These are phyloP conservation scores for Gorsachius magnificus DNA, from an alignment of 2,797 vertebrate genomes.

Conservation along the genomic window DNA sequence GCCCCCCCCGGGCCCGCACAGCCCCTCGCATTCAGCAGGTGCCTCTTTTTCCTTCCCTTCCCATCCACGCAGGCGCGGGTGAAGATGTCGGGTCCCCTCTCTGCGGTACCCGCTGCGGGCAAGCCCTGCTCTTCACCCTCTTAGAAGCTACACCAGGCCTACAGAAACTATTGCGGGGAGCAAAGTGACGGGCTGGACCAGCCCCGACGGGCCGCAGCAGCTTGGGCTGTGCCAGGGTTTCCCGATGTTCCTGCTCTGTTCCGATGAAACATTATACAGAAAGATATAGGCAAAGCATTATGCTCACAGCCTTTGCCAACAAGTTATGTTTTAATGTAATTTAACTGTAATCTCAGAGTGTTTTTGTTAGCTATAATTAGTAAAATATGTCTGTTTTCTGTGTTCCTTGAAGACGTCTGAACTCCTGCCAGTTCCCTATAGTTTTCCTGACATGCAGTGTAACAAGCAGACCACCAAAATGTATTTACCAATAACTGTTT, in stretches of 20 bases:
- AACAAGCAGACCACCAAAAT: constrained; percentile 75
- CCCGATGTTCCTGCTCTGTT: neutral
- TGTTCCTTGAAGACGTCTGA: constrained; percentile 79
- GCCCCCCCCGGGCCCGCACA: fast-evolving
- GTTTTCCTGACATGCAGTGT: constrained; percentile 70
- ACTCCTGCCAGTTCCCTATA: constrained; percentile 73
- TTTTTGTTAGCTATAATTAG: constrained; percentile 81
- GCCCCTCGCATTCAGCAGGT: neutral
- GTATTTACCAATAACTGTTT: constrained; percentile 71
- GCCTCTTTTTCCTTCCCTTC: neutral
- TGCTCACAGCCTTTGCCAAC: constrained; percentile 63
- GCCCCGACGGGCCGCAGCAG: fast-evolving
- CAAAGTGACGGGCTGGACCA: neutral
- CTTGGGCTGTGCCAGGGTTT: neutral
- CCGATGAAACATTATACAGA: constrained; percentile 59
- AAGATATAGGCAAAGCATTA: constrained; percentile 67
- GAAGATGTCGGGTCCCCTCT: neutral
- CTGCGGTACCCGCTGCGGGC: neutral
- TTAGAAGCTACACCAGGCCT: neutral
- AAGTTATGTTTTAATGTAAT: constrained; percentile 75
- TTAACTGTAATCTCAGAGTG: constrained; percentile 77
- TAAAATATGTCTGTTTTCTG: constrained; percentile 80
- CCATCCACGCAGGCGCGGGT: neutral
- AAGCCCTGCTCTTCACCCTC: neutral
- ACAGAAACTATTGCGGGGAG: neutral